phyloP scores from a whole-genome alignment of 2,113 vertebrate species.

The Ceyx melanurus region DNA sequence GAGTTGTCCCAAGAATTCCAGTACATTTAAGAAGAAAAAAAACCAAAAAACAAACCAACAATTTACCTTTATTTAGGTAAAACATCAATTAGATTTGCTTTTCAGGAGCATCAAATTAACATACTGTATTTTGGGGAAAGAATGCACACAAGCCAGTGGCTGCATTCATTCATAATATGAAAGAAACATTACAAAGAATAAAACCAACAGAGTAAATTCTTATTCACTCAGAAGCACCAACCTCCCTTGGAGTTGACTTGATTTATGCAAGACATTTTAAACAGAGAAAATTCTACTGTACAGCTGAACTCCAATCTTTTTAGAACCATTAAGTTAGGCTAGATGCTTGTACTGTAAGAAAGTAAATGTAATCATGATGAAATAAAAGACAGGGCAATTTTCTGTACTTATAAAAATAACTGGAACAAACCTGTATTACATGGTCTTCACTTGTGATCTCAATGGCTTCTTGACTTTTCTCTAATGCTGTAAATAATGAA shows the following conservation, averaged over 20 bases:
- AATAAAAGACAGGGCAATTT: slow-evolving; percentile 2
- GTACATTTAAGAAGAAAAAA: not conserved
- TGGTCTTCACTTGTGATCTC: slow-evolving; percentile 97
- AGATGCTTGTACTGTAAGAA: not conserved
- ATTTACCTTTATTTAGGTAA: not conserved
- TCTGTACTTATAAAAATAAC: not conserved
- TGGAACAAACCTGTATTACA: slow-evolving; percentile 89
- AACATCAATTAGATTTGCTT: not conserved
- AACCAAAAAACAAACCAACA: not conserved
- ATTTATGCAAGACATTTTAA: not conserved
- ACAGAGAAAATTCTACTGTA: not conserved
- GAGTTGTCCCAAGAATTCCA: not conserved
- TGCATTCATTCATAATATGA: not conserved
- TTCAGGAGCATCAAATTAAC: not conserved
- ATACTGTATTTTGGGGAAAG: not conserved
- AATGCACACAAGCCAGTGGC: not conserved
- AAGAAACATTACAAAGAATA: not conserved
- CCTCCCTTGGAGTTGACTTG: not conserved
- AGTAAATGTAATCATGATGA: not conserved
- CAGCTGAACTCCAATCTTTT: not conserved
- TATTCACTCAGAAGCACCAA: not conserved
- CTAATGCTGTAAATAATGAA: slow-evolving; percentile 93
- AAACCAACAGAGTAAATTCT: not conserved
- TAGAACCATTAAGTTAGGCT: not conserved
- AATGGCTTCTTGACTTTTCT: slow-evolving; percentile 97